phyloP scores from a whole-genome alignment of 2,113 vertebrate species.

The Xerus inauris region DNA sequence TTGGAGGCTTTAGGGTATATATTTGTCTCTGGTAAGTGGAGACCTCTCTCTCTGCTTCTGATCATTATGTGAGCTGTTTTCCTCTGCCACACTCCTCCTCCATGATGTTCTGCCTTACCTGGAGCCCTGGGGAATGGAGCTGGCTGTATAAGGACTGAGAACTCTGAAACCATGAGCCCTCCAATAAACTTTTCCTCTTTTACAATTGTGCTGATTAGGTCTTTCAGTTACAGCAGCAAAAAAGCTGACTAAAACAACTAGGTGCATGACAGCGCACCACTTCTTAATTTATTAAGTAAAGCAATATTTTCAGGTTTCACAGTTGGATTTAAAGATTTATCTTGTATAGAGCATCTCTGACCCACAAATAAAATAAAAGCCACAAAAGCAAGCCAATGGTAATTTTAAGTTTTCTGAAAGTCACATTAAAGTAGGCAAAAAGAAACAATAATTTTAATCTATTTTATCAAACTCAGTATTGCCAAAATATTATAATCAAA shows the following conservation, averaged over 20 bases:
- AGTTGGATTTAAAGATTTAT: not conserved
- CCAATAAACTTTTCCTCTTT: too few species aligned
- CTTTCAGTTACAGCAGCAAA: too few species aligned
- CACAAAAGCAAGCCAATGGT: not conserved
- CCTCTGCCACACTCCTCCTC: too few species aligned
- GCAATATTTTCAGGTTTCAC: not conserved
- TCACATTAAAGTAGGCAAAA: conserved; percentile 22
- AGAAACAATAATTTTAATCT: not conserved
- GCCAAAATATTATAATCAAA: not conserved
- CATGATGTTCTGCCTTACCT: too few species aligned
- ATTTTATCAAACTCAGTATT: not conserved
- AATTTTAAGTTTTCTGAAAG: conserved; percentile 13
- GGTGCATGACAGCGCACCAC: not conserved
- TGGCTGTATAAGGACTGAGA: too few species aligned
- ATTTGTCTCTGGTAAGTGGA: too few species aligned
- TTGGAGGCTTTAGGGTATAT: too few species aligned
- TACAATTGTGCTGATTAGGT: too few species aligned
- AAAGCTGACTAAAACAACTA: not conserved
- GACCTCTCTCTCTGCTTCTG: too few species aligned
- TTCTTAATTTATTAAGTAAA: not conserved
- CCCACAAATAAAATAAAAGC: not conserved
- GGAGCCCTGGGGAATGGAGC: too few species aligned
- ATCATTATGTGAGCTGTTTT: too few species aligned
- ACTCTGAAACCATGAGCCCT: too few species aligned
- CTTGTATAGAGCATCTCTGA: not conserved